Evolutionary conservation across 1,140 invertebrate genomes (phyloP).

Genomic region (Maniola jurtina): DNA sequence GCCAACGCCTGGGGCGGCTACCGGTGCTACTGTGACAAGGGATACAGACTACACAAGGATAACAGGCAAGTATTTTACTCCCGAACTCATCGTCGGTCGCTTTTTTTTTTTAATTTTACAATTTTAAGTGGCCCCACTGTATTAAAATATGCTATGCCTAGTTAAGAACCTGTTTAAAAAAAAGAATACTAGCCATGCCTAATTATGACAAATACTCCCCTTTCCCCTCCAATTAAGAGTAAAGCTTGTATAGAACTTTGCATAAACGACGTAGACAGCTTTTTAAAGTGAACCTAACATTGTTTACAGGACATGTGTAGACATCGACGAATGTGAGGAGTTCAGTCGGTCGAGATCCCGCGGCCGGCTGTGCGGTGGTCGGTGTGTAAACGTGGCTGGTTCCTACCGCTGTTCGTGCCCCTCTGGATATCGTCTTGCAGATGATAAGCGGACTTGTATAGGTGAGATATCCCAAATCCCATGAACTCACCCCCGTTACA

Average conservation of each 20-base stretch:
- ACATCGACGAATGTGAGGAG: constrained; percentile 93
- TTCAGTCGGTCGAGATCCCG: constrained; percentile 71
- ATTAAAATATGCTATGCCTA: no score
- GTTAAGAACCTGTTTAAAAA: no score
- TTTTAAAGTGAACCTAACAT: neutral
- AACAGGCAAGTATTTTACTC: constrained; percentile 78
- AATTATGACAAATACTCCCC: no score
- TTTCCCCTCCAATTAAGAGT: no score
- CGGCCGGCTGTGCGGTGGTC: constrained; percentile 87
- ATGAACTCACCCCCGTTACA: no score
- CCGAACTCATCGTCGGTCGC: no score
- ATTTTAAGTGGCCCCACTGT: no score
- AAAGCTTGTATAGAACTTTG: no score
- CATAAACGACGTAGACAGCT: no score
- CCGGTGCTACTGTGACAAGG: constrained; percentile 86
- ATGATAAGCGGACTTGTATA: constrained; percentile 86
- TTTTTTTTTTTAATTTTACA: no score
- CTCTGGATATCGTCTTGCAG: constrained; percentile 86
- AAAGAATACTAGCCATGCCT: no score
- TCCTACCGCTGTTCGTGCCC: constrained; percentile 94
- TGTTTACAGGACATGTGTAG: constrained; percentile 84
- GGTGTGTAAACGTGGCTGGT: constrained; percentile 93
- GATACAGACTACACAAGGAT: constrained; percentile 85
- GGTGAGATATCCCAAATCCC: constrained; percentile 59
- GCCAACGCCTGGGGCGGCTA: constrained; percentile 91